These are phyloP conservation scores for Geopemphigus sp. DNA, from an alignment of 1,140 invertebrate species.

Conservation along the genomic window DNA sequence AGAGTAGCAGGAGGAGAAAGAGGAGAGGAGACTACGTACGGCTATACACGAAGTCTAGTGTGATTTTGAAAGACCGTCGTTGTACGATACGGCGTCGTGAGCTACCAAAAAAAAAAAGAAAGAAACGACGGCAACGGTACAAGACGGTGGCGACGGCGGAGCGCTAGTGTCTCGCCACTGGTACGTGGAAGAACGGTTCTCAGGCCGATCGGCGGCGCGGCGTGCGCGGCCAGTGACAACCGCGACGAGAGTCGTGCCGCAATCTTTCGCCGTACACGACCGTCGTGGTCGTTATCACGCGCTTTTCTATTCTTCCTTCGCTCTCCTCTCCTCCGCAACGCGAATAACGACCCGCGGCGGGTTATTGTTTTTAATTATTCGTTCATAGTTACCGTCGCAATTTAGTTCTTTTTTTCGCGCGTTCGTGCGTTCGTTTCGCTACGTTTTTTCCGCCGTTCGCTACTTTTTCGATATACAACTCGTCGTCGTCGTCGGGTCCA, in stretches of 20 bases:
- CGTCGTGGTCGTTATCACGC: conserved; percentile 5
- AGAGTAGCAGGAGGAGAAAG: too few relatives aligned
- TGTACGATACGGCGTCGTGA: neutral
- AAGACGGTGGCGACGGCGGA: neutral
- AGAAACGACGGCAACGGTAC: conserved; percentile 9
- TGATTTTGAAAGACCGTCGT: conserved; percentile 26
- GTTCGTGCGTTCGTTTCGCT: neutral
- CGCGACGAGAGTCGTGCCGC: conserved; percentile 21
- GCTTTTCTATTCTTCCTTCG: conserved; percentile 4
- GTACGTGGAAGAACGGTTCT: conserved; percentile 48
- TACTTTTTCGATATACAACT: too few relatives aligned
- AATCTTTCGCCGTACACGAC: neutral
- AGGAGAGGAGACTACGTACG: too few relatives aligned
- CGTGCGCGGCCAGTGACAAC: conserved; percentile 42
- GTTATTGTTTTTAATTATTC: neutral
- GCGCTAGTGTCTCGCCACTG: conserved; percentile 49
- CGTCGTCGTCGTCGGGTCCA: too few relatives aligned
- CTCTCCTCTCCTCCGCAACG: too few relatives aligned
- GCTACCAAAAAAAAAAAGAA: conserved; percentile 16
- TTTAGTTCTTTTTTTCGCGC: neutral
- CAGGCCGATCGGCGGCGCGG: conserved; percentile 12
- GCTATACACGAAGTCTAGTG: too few relatives aligned
- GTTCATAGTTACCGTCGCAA: neutral
- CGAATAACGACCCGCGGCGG: too few relatives aligned
- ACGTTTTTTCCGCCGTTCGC: neutral